Base-by-base conservation (phyloP, 2,113 vertebrate genomes). In the Neoarius graeffei region DNA sequence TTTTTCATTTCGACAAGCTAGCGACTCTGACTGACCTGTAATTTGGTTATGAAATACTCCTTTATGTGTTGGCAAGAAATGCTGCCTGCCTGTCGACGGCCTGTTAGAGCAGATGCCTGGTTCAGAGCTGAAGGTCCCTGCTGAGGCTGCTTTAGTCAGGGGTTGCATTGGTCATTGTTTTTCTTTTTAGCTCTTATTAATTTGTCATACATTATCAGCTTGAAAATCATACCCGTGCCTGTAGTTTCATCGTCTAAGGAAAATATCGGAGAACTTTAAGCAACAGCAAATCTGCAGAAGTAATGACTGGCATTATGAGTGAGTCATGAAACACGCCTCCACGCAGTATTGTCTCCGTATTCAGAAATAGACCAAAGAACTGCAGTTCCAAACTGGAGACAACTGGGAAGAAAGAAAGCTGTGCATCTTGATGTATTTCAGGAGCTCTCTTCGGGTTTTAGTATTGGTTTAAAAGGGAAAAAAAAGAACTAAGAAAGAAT, bases 21-120 rank as follows among this genome's bases (percentile, higher is more conserved):
- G 67, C 5, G 67, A 59, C 86, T 62, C 80, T 14, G 59, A 74
- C 86, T 20, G 67, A 60, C 67, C 67, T 52, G 80, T 73, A 83
- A 87, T 87, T 69, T 48, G 57, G 67, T 83, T 87, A 87, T 56
- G 81, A 87, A 83, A 87, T 81, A 30, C 25, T 83, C 54, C 67
- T 73, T 87, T 87, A 87, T 87, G 66, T 57, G 8, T 67, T 82
- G 86, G 86, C 86, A 87, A 23, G 86, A 57, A 81, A 87, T 20
- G 79, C 9, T 50, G 56, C 62, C 56, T 83, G 56, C 77, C 60
- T 69, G 60, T 35, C 15, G 52, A 67, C 48, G 23, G 62, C 30
- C 67, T 87, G 56, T 52, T 87, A 50, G 80, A 86, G 42, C 74
- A 54, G 76, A 86, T 80, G 85, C 76, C 76, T 67, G 74, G 59